phyloP scores from a whole-genome alignment of 2,888 invertebrate genomes.

The Scotopteryx bipunctaria region DNA sequence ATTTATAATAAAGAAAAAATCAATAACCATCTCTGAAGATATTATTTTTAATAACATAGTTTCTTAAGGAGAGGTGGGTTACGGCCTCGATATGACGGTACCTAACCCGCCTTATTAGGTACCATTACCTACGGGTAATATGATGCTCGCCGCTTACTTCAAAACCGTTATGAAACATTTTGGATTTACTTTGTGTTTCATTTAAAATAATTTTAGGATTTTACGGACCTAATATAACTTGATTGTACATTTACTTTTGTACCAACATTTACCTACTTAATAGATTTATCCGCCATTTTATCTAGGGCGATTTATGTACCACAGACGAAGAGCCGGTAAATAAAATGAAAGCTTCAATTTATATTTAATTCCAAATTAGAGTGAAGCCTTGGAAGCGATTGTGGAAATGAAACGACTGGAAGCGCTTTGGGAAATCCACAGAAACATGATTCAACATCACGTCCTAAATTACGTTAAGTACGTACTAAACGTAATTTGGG shows the following conservation, averaged over 20 bases:
- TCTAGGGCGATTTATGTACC: neutral
- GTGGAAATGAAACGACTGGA: conserved; percentile 2
- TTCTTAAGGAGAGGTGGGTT: too few species aligned
- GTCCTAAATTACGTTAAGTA: neutral
- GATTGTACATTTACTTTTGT: neutral
- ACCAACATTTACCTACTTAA: too few species aligned
- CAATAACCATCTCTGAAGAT: too few species aligned
- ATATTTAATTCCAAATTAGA: conserved; percentile 4
- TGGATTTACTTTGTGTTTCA: neutral
- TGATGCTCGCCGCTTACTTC: neutral
- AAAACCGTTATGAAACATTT: neutral
- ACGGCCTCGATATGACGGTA: too few species aligned
- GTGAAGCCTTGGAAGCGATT: conserved; percentile 5
- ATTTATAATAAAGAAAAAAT: too few species aligned
- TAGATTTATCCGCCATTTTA: neutral
- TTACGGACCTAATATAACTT: neutral
- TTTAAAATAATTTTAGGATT: neutral
- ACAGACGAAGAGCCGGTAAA: neutral
- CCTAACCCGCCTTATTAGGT: too few species aligned
- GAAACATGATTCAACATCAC: conserved; percentile 11
- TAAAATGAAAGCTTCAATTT: neutral
- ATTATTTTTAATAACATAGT: too few species aligned
- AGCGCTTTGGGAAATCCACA: conserved; percentile 10
- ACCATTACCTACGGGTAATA: too few species aligned
- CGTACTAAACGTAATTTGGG: neutral